Percentiles rank a stretch among this genome's conserved stretches.
phyloP scores from a whole-genome alignment of 2,888 invertebrate genomes.

The Cheilosia grossa region DNA sequence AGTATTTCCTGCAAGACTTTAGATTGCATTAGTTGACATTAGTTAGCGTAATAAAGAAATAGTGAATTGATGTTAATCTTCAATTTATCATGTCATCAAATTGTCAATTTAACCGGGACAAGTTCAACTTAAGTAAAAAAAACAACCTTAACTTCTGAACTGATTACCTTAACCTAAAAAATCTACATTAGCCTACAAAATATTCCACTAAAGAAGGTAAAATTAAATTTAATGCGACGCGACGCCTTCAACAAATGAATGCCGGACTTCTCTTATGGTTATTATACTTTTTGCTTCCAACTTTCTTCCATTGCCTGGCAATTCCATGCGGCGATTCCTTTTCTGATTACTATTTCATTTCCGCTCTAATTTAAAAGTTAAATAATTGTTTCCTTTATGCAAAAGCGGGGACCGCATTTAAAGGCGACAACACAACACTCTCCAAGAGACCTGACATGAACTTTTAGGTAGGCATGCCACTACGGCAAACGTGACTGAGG shows the following conservation, averaged over 20 bases:
- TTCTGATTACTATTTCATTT: conserved; percentile 40
- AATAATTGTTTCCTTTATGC: conserved; percentile 21
- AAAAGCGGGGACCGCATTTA: background rate
- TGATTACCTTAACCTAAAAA: too few relatives aligned
- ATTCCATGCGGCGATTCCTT: conserved; percentile 25
- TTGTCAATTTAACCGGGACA: too few relatives aligned
- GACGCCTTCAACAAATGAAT: background rate
- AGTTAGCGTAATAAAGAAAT: too few relatives aligned
- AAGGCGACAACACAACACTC: conserved; percentile 41
- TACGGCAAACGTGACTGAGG: background rate
- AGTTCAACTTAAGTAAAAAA: background rate
- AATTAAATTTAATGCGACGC: background rate
- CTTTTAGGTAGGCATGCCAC: conserved; percentile 23
- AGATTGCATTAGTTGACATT: too few relatives aligned
- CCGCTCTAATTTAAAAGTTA: conserved; percentile 32
- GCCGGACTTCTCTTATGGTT: background rate
- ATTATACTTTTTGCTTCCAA: conserved; percentile 3
- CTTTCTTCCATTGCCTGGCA: background rate
- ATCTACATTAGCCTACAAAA: too few relatives aligned
- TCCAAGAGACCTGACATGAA: conserved; percentile 26
- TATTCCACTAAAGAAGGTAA: too few relatives aligned
- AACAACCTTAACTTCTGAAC: background rate
- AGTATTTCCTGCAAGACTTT: too few relatives aligned
- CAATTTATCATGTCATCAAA: too few relatives aligned
- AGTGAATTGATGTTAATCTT: too few relatives aligned